Evolutionary conservation across 2,113 vertebrate genomes (phyloP).

Genomic region (Ptilorrhoa leucosticta): DNA sequence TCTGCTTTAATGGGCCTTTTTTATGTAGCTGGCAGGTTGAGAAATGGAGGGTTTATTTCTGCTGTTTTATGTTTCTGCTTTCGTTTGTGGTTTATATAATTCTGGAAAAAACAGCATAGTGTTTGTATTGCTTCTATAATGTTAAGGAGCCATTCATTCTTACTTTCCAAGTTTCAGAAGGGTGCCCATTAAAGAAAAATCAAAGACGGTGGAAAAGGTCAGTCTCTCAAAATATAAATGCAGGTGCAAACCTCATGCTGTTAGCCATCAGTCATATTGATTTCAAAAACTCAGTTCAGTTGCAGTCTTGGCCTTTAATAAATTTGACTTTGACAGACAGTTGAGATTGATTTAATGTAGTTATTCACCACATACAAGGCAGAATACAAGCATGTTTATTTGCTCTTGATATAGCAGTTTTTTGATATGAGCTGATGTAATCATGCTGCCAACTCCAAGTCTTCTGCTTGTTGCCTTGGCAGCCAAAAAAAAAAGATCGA

Average conservation of each 20-base stretch:
- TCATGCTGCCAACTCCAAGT: not conserved
- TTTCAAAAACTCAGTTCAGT: not conserved
- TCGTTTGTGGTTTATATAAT: not conserved
- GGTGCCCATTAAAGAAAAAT: conserved; percentile 1
- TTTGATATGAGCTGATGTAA: not conserved
- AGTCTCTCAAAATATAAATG: conserved; percentile 40
- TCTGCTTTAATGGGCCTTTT: not conserved
- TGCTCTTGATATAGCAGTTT: not conserved
- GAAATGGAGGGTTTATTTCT: not conserved
- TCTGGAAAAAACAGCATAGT: not conserved
- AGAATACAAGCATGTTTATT: conserved; percentile 23
- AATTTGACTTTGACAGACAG: conserved; percentile 42
- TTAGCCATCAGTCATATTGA: conserved; percentile 20
- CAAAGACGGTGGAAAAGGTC: conserved; percentile 31
- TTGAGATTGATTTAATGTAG: conserved; percentile 15
- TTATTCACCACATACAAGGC: not conserved
- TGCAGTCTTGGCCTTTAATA: conserved; percentile 4
- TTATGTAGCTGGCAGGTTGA: not conserved
- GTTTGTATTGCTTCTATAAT: not conserved
- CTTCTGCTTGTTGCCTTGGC: not conserved
- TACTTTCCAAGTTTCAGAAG: not conserved
- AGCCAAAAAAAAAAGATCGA: not conserved
- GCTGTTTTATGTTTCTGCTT: not conserved
- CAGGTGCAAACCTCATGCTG: not conserved
- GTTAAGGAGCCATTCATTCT: not conserved